Evolutionary conservation across 1,140 invertebrate genomes (phyloP), one percentile per base, ranked within the genome.

Genomic region (Ceratina australensis): DNA sequence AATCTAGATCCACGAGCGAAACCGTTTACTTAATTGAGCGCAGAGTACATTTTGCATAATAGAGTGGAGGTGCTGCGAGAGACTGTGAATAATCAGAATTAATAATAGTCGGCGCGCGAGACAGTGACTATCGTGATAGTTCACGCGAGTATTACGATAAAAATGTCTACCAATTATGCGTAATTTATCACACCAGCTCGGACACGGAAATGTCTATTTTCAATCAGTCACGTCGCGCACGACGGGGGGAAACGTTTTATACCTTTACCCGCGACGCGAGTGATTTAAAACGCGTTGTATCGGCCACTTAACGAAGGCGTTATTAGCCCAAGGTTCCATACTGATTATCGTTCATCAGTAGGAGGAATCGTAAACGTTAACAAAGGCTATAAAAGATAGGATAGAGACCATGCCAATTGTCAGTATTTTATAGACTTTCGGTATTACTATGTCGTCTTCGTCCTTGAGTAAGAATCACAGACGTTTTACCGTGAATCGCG

Each of bases 351-450:
- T 24, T 33, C 76, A 72, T 72, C 60, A 65, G 60, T 72, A 57
- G 50, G 72, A 28, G 69, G 60, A 72, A 72, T 72, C 69, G 20
- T 28, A 52, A 59, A 78, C 69, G 76, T 72, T 78, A 64, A 15
- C 68, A 65, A 65, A 72, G 50, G 42, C 68, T 78, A 78, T 78
- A 78, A 78, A 78, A 78, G 76, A 78, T 72, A 57, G 68, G 76
- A 28, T 26, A 33, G 33, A 15, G 42, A 12, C 18, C 33, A 47
- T 24, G 2, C 2, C 50, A 49, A 22, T 49, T 24, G 76, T n/a
- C 52, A 78, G 76, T 78, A 20, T 42, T 78, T 42, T 16, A 61
- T 22, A 18, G 66, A 69, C 56, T 42, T 61, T 59, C 52, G 50
- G 12, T 59, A n/a, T 15, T 12, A 33, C 8, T 4, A 2, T 7